A percentile compares a stretch with the other conserved stretches of the same genome.
phyloP scores from a whole-genome alignment of 2,888 invertebrate genomes.

The Eulithis prunata region DNA sequence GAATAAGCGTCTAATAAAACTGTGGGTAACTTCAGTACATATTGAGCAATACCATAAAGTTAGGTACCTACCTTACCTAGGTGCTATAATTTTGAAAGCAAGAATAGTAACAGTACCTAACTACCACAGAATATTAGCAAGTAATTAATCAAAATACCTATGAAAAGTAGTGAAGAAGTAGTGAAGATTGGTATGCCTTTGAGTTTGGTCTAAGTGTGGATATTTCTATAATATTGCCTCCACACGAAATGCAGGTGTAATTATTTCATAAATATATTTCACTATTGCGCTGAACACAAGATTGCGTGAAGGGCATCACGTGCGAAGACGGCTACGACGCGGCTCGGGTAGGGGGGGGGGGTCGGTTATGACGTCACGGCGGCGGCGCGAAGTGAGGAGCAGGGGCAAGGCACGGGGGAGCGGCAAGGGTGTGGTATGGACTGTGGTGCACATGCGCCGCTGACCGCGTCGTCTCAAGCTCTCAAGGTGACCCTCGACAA shows the following conservation, averaged over 20 bases:
- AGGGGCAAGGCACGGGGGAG: slow-evolving; percentile 39
- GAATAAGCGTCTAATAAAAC: too few species aligned
- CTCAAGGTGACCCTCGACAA: slow-evolving; percentile 79
- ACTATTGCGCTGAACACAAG: slow-evolving; percentile 52
- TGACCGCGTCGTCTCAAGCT: slow-evolving; percentile 50
- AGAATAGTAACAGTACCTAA: too few species aligned
- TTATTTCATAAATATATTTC: slow-evolving; percentile 50
- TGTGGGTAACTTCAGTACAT: not conserved
- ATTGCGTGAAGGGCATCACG: slow-evolving; percentile 73
- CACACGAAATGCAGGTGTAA: slow-evolving; percentile 27
- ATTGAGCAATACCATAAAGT: not conserved
- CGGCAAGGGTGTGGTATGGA: slow-evolving; percentile 63
- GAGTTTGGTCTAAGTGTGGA: not conserved
- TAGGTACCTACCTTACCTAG: too few species aligned
- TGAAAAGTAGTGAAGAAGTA: too few species aligned
- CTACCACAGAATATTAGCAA: too few species aligned
- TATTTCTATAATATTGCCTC: slow-evolving; percentile 1
- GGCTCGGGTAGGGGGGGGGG: slow-evolving; percentile 30
- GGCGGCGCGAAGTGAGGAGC: slow-evolving; percentile 28
- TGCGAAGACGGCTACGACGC: slow-evolving; percentile 49
- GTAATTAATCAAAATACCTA: too few species aligned
- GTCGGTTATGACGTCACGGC: slow-evolving; percentile 29
- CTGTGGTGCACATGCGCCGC: slow-evolving; percentile 78
- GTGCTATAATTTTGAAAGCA: too few species aligned
- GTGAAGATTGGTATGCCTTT: too few species aligned